A percentile compares a stretch with the other conserved stretches of the same genome.
Conservation (phyloP, 2,888 invertebrate species). For the Anaspis maculata region DNA sequence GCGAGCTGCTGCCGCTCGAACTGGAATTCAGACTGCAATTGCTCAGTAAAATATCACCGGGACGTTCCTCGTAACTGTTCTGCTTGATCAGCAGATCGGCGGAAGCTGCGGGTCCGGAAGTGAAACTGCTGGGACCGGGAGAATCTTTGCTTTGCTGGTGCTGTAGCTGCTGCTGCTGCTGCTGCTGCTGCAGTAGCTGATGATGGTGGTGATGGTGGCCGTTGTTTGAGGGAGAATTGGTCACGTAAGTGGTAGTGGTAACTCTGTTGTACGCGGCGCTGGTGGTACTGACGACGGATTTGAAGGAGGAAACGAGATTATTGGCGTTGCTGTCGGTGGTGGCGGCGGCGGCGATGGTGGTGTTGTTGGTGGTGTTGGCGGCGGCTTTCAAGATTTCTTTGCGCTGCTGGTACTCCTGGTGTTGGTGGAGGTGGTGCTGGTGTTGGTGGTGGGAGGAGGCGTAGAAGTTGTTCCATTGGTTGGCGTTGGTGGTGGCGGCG, state of each 20-base stretch:
- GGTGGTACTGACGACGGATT: conserved; percentile 15
- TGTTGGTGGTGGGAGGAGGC: conserved; percentile 15
- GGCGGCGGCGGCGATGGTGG: conserved; percentile 33
- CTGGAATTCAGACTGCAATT: conserved; percentile 50
- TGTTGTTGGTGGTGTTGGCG: conserved; percentile 41
- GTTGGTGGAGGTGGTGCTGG: conserved; percentile 27
- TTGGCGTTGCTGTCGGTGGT: conserved; percentile 44
- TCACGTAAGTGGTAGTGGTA: conserved; percentile 7
- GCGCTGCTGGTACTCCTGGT: conserved; percentile 29
- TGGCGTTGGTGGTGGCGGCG: conserved; percentile 20
- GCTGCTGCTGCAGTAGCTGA: no score
- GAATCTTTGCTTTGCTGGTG: conserved; percentile 8
- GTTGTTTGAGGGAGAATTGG: conserved; percentile 4
- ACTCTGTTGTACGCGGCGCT: background rate
- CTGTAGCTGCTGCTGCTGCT: no score
- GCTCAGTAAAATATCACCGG: conserved; percentile 44
- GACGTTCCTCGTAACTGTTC: conserved; percentile 24
- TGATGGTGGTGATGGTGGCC: no score
- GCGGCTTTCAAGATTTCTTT: conserved; percentile 24
- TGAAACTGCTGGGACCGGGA: conserved; percentile 9
- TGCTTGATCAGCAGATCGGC: conserved; percentile 16
- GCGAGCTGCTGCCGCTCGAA: conserved; percentile 44
- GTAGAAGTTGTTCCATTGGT: conserved; percentile 26
- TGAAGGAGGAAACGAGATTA: conserved; percentile 25
- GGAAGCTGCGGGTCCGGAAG: background rate